Evolutionary conservation across 2,797 vertebrate genomes (phyloP), one percentile per base, ranked within the genome.

Genomic region (Enteromius viviparus): DNA sequence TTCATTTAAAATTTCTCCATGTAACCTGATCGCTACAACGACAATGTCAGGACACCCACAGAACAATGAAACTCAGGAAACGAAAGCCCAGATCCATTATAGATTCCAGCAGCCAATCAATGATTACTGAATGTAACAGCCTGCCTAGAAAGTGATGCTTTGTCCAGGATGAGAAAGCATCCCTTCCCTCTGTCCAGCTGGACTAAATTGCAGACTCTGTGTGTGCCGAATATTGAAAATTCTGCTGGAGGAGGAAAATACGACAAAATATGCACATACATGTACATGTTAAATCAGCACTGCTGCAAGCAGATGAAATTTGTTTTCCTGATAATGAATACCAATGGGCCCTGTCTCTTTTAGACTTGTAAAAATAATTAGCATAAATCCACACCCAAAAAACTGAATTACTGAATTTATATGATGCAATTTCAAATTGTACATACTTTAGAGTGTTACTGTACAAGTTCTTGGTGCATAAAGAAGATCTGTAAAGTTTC

Each of bases 1-100:
- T 90, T 90, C 91, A 91, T 89, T 91, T 90, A 90, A 93, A 90
- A 93, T 93, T 91, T 87, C 84, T 87, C 88, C 82, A 80, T 76
- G 83, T 89, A 88, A 89, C 93, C 92, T 91, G 90, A 89, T 89
- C 40, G 89, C 88, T 81, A 89, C 88, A 92, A 91, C 90, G 88
- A 92, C 90, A 87, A 70, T 74, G 65, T 68, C 72, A 87, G 60
- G 17, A 32, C 45, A 64, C 64, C 45, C 37, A 64, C 9, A 75
- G 71, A 80, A 51, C 21, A 37, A 47, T 71, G 26, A 76, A 23
- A 74, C 9, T 53, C 17, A 32, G 65, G 78, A 85, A 78, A 84
- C 51, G 12, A 85, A 64, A 55, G 49, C 76, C 26, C 51, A 81
- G 53, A 85, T 80, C 84, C 45, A 78, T 84, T 70, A 69, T 29